A percentile compares a stretch with the other conserved stretches of the same genome.
Conservation (phyloP, 2,113 vertebrate species). For the Chauna torquata region DNA sequence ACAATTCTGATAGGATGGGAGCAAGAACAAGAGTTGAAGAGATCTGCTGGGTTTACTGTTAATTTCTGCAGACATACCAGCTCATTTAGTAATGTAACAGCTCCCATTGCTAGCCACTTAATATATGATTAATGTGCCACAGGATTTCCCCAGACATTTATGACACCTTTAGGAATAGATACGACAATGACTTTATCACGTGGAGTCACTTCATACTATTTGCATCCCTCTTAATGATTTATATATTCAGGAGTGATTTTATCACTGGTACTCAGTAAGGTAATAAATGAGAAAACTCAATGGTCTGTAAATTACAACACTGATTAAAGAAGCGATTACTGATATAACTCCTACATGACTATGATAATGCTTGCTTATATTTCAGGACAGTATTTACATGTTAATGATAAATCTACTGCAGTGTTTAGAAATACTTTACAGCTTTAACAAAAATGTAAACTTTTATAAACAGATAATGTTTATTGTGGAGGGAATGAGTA, state of each 20-base stretch:
- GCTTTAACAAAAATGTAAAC: conserved; percentile 52
- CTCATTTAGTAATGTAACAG: neutral
- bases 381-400: conserved; percentile 59
- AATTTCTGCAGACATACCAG: conserved; percentile 71
- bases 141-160: conserved; percentile 76
- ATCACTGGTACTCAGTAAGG: conserved; percentile 44
- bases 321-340: conserved; percentile 78
- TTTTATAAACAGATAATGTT: conserved; percentile 49
- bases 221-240: conserved; percentile 63
- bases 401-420: conserved; percentile 63
- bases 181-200: conserved; percentile 69
- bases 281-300: conserved; percentile 76
- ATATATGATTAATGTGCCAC: conserved; percentile 78
- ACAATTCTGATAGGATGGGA: neutral
- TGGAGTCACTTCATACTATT: conserved; percentile 27
- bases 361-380: conserved; percentile 58
- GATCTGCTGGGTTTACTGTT: conserved; percentile 71
- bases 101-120: conserved; percentile 75
- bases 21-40: neutral
- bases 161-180: conserved; percentile 76
- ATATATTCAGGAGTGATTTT: conserved; percentile 62
- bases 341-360: conserved; percentile 59
- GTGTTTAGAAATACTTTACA: conserved; percentile 28
- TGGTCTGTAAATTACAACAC: conserved; percentile 79
- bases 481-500: neutral